Evolutionary conservation across 2,888 invertebrate species (phyloP), one percentile per base, ranked within the genome.

Genomic region (Papilio demoleus): DNA sequence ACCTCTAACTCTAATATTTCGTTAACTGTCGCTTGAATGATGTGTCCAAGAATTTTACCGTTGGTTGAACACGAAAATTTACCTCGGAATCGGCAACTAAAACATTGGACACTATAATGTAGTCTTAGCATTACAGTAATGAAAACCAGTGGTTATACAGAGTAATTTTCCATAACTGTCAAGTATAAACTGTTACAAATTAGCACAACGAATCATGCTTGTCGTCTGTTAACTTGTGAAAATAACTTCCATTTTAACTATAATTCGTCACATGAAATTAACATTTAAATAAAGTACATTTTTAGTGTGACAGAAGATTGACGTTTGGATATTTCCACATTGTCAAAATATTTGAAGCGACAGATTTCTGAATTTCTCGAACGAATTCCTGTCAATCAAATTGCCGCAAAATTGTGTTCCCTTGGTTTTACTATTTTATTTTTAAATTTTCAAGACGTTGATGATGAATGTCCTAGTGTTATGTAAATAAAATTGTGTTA

Each of bases 301-400:
- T 22, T 50, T 1, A 50, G 34, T 17, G 14, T 63, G 50, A 63
- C 63, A 24, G 42, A 50, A 50, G 27, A 53, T 53, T 53, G 53
- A 31, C 53, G n/a, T 53, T 31, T n/a, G 53, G 53, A 17, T 31
- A 53, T 53, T 53, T 53, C 53, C 27, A 53, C n/a, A 31, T 53
- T 53, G 53, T 53, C 53, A 53, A 53, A 27, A 53, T 53, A 53
- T 53, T 53, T 31, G n/a, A 27, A n/a, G 53, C 53, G 53, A 8
- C 53, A 1, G 22, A 11, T 8, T 6, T 2, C 14, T 53, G 53
- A 53, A 53, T 27, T 53, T 53, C 27, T 53, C 27, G 53, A 53
- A 53, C 27, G 53, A 53, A 53, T 27, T n/a, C 27, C 53, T 53
- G 53, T 53, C 53, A 53, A 53, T 53, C 53, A 53, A 53, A 31